Evolutionary conservation across 1,140 invertebrate genomes (phyloP), one percentile per base, ranked within the genome.

Genomic region (Heliconius eleuchia): DNA sequence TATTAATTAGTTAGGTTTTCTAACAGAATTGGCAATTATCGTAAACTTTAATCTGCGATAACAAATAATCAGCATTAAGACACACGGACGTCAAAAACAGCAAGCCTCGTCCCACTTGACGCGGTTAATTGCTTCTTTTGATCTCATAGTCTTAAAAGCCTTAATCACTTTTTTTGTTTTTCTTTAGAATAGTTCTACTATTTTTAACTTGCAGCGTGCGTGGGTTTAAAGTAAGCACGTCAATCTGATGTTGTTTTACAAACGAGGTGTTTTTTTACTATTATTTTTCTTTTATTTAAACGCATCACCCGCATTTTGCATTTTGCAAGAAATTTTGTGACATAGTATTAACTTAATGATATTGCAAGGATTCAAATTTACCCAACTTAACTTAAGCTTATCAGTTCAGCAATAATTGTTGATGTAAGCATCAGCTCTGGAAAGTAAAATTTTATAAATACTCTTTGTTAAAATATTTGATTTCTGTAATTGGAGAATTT

Each of bases 1-100:
- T 72, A 46, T 78, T 77, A 60, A 80, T 85, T 84, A 80, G 70
- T 78, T 82, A 80, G 71, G 85, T 85, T 86, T 88, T 87, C 80
- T 89, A 90, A 88, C 87, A 82, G 83, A 82, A 81, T 76, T 30
- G 37, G 82, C 87, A 76, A 91, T 90, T 87, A 92, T 89, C 89
- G 87, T 92, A 91, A 90, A 92, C 80, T 86, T 85, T 83, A 91
- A 90, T 89, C 85, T 87, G 82, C 85, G 82, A 83, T 86, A 86
- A 79, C 74, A 82, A 86, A 87, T 89, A 88, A 89, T 88, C 84
- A 83, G 83, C 83, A 78, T 79, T n/a, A 73, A 78, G 79, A 90
- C 88, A 89, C 80, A 89, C 83, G 71, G 86, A 23, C 72, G n/a
- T 79, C 18, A 55, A 75, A 76, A 70, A 52, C 30, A 78, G 16